Conservation (phyloP, 1,140 invertebrate genomes). For the Drosophila lacertosa region DNA sequence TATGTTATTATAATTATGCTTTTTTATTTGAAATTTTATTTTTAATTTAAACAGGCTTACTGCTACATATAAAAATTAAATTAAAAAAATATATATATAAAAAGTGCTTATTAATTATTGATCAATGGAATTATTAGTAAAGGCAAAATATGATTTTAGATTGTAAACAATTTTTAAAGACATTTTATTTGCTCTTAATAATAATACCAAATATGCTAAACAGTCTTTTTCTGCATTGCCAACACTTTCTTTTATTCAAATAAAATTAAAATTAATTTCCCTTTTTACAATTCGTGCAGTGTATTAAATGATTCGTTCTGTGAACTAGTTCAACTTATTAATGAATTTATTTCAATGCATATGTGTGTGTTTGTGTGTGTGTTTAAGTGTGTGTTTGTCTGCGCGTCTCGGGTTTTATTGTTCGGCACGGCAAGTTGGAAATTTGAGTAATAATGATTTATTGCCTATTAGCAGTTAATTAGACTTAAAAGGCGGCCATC, state of each 20-base stretch:
- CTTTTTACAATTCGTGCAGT: not conserved
- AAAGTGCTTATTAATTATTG: too few species aligned
- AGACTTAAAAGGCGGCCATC: conserved; percentile 76
- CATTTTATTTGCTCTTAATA: too few species aligned
- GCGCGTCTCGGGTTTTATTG: conserved; percentile 31
- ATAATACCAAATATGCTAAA: too few species aligned
- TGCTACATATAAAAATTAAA: too few species aligned
- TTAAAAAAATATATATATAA: too few species aligned
- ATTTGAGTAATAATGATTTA: conserved; percentile 83
- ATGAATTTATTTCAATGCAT: conserved; percentile 62
- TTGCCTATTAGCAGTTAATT: conserved; percentile 81
- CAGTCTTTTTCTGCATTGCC: too few species aligned
- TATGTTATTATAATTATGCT: too few species aligned
- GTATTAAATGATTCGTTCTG: conserved; percentile 23
- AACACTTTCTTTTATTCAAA: not conserved
- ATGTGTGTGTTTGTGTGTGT: conserved; percentile 32
- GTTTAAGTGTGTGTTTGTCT: conserved; percentile 6
- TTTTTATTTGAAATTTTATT: too few species aligned
- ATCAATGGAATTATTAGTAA: too few species aligned
- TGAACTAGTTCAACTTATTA: conserved; percentile 28
- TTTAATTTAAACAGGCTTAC: too few species aligned
- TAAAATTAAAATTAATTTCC: not conserved
- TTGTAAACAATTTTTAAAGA: too few species aligned
- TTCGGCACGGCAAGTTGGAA: conserved; percentile 46
- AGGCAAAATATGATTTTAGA: too few species aligned